Evolutionary conservation across 2,888 invertebrate genomes (phyloP), one percentile per base, ranked within the genome.

Genomic region (Kryphioiulus occultus): DNA sequence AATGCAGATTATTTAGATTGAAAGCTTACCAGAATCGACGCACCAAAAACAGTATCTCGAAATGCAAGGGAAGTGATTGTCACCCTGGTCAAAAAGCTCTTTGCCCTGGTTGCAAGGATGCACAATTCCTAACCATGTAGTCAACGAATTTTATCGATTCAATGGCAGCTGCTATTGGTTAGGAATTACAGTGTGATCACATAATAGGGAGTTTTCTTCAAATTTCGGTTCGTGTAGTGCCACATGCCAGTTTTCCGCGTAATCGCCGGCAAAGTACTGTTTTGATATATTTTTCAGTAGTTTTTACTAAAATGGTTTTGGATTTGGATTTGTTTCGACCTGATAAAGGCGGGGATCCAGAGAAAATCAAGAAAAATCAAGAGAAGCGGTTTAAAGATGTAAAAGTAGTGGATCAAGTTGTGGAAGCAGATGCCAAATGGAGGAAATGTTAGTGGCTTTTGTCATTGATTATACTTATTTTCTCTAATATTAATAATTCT

Each of bases 321-420:
- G 99, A 99, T 93, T 94, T 99, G 91, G 99, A 99, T 93, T 93
- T 98, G 88, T 99, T 99, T 92, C 96, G 99, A 87, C 94, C 95
- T 26, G 99, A 99, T 91, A 99, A 99, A 93, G 99, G 99, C 85
- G 97, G 97, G 87, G 95, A 98, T 92, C 97, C 98, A 3, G 96
- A 97, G 85, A 95, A 96, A 92, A 95, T 99, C 88, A 95, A 96
- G 17, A 96, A 98, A 91, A 99, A 98, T 92, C 99, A 99, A 92
- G 95, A 94, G 86, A 96, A 96, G 91, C 94, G 99, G 68, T 99
- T 95, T 92, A 98, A 99, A 93, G 98, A 99, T 94, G 96, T 97
- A 12, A 94, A 92, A 1, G 93, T 99, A 19, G 99, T 99, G 12
- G 97, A 99, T 91, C 95, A 95, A 53, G 98, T 99, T 7, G 95